phyloP scores from a whole-genome alignment of 2,888 invertebrate species.

The Epiblema foenella region DNA sequence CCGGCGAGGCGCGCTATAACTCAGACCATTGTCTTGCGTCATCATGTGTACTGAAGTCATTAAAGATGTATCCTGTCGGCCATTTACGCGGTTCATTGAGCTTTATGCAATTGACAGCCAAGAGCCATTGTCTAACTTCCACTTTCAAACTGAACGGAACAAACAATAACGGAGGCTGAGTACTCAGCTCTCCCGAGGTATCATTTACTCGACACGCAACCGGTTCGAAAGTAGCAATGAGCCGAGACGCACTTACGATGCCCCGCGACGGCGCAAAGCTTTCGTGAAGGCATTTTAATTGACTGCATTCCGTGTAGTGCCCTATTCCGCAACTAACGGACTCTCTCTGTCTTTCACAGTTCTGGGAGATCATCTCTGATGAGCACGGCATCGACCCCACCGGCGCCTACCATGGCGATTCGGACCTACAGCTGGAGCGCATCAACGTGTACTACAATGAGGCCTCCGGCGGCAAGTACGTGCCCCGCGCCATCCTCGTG shows the following conservation, averaged over 20 bases:
- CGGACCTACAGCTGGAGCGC: conserved; percentile 95
- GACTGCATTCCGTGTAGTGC: conserved; percentile 57
- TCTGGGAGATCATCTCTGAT: conserved; percentile 98
- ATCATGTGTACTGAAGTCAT: conserved; percentile 63
- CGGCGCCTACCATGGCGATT: conserved; percentile 95
- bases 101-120: conserved; percentile 54
- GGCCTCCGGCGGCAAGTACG: conserved; percentile 87
- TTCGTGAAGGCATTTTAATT: conserved; percentile 72
- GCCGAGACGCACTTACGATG: conserved; percentile 57
- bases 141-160: conserved; percentile 43
- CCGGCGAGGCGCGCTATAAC: conserved; percentile 62
- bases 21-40: conserved; percentile 76
- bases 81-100: conserved; percentile 72
- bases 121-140: conserved; percentile 40
- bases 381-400: conserved; percentile 97
- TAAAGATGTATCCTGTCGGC: conserved; percentile 73
- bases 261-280: conserved; percentile 60
- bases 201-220: conserved; percentile 58
- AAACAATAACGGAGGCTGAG: conserved; percentile 54
- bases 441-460: conserved; percentile 99
- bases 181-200: conserved; percentile 54
- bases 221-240: conserved; percentile 72
- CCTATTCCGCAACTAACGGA: conserved; percentile 86
- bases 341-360: conserved; percentile 85
- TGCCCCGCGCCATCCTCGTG: conserved; percentile 77